Base-by-base conservation (phyloP, 1,140 invertebrate genomes). In the Rhagoletis pomonella region DNA sequence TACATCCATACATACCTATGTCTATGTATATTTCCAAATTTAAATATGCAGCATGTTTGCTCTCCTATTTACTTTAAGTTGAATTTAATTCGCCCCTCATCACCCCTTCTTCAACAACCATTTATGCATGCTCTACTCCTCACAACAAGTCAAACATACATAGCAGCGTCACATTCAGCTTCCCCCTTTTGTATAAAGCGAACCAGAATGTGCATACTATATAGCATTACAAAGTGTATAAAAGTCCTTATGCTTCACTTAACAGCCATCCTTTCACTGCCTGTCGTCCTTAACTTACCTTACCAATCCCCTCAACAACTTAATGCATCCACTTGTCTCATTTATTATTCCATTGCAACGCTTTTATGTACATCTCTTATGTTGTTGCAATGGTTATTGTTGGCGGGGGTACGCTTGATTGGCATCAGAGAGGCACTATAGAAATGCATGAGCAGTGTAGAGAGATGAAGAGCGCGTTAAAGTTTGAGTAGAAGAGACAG, bases 321-420 rank as follows among this genome's bases (percentile, higher is more conserved):
- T 85, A 39, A 59, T 60, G 19, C 84, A 60, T 85, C 69, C 60
- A 60, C 55, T 60, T 44, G 58, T 62, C 58, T 39, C 50, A 59
- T 62, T 60, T 85, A 39, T 59, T 85, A 59, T 85, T 85, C n/a
- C 60, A 47, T 62, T 59, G 58, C 84, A 60, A 17, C 44, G 58
- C 60, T 59, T 60, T 29, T 42, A 19, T 60, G n/a, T n/a, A n/a
- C n/a, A n/a, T 39, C 44, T 9, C 44, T 77, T n/a, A 77, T 14
- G 17, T 77, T 47, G 64, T 77, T 73, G 50, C 50, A 12, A 29
- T 67, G 3, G 6, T 39, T 67, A 29, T 67, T 39, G 64, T 67
- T 29, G n/a, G 12, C n/a, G n/a, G n/a, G 69, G 4, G 1, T 4
- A n/a, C 4, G 6, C 17, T 58, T 67, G 29, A 67, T 4, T 67